A percentile compares a stretch with the other conserved stretches of the same genome.
Conservation (phyloP, 2,113 vertebrate genomes). For the Actinemys pallida region DNA sequence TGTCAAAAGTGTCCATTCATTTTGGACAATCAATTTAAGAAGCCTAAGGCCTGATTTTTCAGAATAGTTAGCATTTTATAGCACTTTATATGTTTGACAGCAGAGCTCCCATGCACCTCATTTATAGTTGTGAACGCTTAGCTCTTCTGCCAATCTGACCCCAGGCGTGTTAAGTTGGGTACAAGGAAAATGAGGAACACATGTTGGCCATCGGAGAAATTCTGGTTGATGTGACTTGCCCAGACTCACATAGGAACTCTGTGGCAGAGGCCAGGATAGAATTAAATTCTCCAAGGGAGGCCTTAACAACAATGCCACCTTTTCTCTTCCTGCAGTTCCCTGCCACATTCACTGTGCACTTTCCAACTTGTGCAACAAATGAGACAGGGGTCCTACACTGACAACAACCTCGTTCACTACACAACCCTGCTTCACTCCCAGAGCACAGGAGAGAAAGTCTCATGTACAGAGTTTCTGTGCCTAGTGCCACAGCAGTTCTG, state of each 20-base stretch:
- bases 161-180: not conserved
- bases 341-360: not conserved
- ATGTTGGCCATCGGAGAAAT: not conserved
- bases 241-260: not conserved
- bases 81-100: not conserved
- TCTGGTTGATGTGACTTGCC: not conserved
- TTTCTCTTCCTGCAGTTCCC: not conserved
- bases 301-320: not conserved
- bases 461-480: not conserved
- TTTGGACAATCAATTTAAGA: not conserved
- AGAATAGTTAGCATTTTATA: not conserved
- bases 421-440: rapidly evolving
- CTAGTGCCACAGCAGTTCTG: not conserved
- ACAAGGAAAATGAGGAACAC: not conserved
- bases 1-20: not conserved
- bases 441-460: not conserved
- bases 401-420: not conserved
- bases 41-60: not conserved
- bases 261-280: not conserved
- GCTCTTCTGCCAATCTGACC: not conserved
- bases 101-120: not conserved
- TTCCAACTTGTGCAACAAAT: not conserved
- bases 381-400: not conserved
- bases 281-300: not conserved
- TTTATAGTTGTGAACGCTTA: not conserved